Conservation (phyloP, 2,888 invertebrate species). For the Ceramica pisi region DNA sequence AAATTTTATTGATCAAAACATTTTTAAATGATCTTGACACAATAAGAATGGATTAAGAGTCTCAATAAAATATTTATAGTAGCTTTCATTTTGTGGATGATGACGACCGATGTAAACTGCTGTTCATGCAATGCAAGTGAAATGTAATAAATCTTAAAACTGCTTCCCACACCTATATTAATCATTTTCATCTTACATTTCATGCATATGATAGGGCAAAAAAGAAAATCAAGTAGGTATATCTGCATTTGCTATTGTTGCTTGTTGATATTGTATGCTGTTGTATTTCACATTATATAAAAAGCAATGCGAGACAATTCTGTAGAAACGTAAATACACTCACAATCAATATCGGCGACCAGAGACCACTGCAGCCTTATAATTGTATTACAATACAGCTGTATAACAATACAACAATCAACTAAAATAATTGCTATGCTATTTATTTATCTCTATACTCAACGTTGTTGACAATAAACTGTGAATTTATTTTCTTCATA, state of each 20-base stretch:
- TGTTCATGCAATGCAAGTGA: constrained; percentile 15
- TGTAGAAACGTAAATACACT: constrained; percentile 6
- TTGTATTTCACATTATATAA: constrained; percentile 15
- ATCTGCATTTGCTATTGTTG: constrained; percentile 53
- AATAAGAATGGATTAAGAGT: neutral
- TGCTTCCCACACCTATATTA: constrained; percentile 27
- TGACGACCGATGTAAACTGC: constrained; percentile 6
- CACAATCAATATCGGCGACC: neutral
- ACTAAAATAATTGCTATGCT: constrained; percentile 35
- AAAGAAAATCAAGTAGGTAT: constrained; percentile 45
- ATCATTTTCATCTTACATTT: constrained; percentile 48
- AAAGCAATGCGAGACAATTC: constrained; percentile 48
- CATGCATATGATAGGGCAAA: constrained; percentile 51
- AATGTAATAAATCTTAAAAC: constrained; percentile 16
- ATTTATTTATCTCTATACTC: constrained; percentile 1
- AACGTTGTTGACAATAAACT: neutral
- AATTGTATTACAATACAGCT: constrained; percentile 28
- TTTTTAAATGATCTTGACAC: neutral
- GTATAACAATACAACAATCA: constrained; percentile 37
- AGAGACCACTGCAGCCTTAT: neutral
- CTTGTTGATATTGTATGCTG: constrained; percentile 43
- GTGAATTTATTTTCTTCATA: constrained; percentile 49
- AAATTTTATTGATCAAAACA: neutral
- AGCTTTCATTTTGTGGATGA: neutral
- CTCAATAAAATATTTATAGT: neutral